phyloP scores from a whole-genome alignment of 2,113 vertebrate genomes.

The Brachypodius melanocephalos region DNA sequence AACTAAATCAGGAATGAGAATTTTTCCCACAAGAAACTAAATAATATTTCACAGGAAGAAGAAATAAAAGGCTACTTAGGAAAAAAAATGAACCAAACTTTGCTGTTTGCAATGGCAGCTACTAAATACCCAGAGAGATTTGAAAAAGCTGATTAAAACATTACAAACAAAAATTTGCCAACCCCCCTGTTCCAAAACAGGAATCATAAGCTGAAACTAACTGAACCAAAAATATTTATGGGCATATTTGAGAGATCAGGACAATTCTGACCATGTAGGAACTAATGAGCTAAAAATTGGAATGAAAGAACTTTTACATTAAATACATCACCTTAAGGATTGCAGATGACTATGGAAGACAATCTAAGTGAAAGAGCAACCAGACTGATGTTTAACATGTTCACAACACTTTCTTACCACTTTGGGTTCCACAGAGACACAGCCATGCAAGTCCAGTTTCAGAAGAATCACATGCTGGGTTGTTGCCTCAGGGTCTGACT shows the following conservation, averaged over 20 bases:
- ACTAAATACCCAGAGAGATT: not conserved
- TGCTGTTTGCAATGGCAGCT: not conserved
- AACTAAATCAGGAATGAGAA: not conserved
- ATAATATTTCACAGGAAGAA: not conserved
- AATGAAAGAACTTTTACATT: not conserved
- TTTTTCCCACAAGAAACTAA: not conserved
- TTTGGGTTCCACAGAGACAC: not conserved
- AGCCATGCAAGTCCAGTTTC: not conserved
- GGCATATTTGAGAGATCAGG: accelerated
- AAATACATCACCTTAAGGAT: not conserved
- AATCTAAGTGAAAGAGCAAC: not conserved
- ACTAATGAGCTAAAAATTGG: not conserved
- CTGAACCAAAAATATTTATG: not conserved
- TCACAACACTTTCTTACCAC: not conserved
- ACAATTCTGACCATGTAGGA: not conserved
- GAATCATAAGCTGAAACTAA: not conserved
- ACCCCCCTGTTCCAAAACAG: accelerated
- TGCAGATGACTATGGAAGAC: not conserved
- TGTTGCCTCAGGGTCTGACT: not conserved
- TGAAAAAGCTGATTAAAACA: not conserved
- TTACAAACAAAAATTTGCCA: not conserved
- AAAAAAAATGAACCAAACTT: not conserved
- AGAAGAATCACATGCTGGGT: not conserved
- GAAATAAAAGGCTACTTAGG: not conserved
- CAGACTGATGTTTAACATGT: not conserved